phyloP scores from a whole-genome alignment of 37 sponge, comb jelly and placozoan species.

The Ephydatia muelleri region DNA sequence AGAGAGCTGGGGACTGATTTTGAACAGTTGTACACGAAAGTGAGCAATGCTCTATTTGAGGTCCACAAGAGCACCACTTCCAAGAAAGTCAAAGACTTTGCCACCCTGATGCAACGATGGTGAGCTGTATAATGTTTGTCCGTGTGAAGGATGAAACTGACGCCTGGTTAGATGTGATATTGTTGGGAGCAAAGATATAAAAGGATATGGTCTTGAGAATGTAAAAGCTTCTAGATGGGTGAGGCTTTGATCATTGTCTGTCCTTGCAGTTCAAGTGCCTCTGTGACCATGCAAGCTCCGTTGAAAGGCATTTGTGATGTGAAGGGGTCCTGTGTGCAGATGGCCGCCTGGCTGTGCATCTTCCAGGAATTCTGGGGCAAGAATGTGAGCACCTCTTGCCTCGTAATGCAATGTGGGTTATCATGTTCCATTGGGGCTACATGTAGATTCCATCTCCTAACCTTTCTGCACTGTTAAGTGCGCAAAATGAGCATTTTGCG shows the following conservation, averaged over 20 bases:
- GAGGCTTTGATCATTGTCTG: no score
- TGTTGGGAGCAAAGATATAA: no score
- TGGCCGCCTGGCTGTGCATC: constrained; percentile 28
- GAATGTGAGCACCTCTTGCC: no score
- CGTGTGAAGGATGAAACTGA: no score
- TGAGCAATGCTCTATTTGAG: not conserved
- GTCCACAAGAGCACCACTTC: not conserved
- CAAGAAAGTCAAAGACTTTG: not conserved
- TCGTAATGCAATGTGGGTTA: no score
- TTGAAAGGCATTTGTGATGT: not conserved
- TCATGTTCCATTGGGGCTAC: no score
- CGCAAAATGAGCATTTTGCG: not conserved
- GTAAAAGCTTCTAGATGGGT: no score
- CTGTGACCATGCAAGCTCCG: no score
- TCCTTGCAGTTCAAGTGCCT: no score
- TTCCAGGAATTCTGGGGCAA: constrained; percentile 34
- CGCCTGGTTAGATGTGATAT: not conserved
- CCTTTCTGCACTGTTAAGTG: not conserved
- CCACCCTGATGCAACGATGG: no score
- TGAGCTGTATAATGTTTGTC: not conserved
- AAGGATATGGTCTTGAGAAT: no score
- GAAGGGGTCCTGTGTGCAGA: not conserved
- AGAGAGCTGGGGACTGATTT: not conserved
- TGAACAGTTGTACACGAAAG: not conserved
- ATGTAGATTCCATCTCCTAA: not conserved